Percentiles rank a stretch among this genome's conserved stretches.
These are phyloP conservation scores for Cryptoblepharus egeriae DNA, from an alignment of 2,797 vertebrate species.

Conservation along the genomic window DNA sequence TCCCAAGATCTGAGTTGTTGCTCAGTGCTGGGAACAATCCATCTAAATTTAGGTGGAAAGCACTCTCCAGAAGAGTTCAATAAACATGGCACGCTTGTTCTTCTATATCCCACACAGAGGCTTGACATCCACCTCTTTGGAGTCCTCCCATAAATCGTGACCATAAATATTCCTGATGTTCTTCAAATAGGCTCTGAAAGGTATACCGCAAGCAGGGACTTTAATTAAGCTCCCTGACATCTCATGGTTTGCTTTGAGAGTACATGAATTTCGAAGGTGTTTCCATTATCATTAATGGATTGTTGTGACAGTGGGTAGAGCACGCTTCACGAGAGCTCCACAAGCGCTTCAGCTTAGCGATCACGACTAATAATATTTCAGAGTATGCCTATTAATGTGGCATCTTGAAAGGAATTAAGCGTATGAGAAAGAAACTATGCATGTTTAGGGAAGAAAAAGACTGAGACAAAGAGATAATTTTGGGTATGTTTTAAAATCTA, in stretches of 20 bases:
- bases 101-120: conserved; percentile 34
- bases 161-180: conserved; percentile 50
- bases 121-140: conserved; percentile 57
- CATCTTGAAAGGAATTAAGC: not conserved
- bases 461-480: not conserved
- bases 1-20: conserved; percentile 15
- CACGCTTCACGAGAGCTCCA: conserved; percentile 4
- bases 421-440: not conserved
- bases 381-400: not conserved
- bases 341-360: conserved; percentile 21
- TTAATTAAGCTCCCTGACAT: conserved; percentile 54
- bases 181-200: conserved; percentile 34
- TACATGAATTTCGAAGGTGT: conserved; percentile 21
- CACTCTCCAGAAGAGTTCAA: conserved; percentile 34
- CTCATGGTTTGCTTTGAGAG: not conserved
- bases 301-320: conserved; percentile 19
- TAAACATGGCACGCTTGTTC: conserved; percentile 52
- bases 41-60: conserved; percentile 49
- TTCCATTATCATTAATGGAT: conserved; percentile 19
- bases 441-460: too few relatives aligned
- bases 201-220: conserved; percentile 37
- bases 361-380: not conserved
- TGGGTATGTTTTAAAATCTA: not conserved
- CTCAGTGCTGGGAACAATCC: too few relatives aligned
- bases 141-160: conserved; percentile 62